These are phyloP conservation scores for Gambusia affinis DNA, from an alignment of 2,113 vertebrate species.

Conservation along the genomic window DNA sequence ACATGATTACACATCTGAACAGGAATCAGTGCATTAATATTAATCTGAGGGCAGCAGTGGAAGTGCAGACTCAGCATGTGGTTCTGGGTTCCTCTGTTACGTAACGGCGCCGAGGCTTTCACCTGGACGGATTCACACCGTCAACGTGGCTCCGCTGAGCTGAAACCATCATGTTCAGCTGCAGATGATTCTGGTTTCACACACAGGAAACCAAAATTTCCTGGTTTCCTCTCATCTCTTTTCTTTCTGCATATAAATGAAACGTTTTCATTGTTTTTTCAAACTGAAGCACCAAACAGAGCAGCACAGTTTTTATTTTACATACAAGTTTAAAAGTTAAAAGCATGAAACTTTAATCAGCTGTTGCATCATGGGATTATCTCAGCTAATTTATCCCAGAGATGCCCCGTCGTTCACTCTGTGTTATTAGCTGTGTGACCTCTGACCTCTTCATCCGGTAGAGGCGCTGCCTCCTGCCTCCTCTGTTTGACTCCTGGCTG, in stretches of 20 bases:
- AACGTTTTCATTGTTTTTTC: background rate
- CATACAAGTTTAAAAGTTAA: constrained; percentile 16
- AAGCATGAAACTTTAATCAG: constrained; percentile 40
- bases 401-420: constrained; percentile 61
- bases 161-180: constrained; percentile 35
- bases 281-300: constrained; percentile 5
- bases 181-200: constrained; percentile 17
- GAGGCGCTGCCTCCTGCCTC: constrained; percentile 58
- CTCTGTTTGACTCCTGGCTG: constrained; percentile 48
- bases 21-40: background rate
- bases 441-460: constrained; percentile 60
- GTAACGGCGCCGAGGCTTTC: too few species aligned
- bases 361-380: constrained; percentile 46
- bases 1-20: too few species aligned
- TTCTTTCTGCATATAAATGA: constrained; percentile 7
- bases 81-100: background rate
- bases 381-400: constrained; percentile 45
- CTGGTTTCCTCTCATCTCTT: constrained; percentile 12
- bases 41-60: background rate
- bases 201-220: too few species aligned
- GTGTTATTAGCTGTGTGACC: constrained; percentile 73
- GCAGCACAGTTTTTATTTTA: constrained; percentile 13
- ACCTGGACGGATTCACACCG: background rate
- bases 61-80: background rate
- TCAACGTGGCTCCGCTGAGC: constrained; percentile 41